Conservation (phyloP, 2,797 vertebrate species). For the Heliangelus exortis region DNA sequence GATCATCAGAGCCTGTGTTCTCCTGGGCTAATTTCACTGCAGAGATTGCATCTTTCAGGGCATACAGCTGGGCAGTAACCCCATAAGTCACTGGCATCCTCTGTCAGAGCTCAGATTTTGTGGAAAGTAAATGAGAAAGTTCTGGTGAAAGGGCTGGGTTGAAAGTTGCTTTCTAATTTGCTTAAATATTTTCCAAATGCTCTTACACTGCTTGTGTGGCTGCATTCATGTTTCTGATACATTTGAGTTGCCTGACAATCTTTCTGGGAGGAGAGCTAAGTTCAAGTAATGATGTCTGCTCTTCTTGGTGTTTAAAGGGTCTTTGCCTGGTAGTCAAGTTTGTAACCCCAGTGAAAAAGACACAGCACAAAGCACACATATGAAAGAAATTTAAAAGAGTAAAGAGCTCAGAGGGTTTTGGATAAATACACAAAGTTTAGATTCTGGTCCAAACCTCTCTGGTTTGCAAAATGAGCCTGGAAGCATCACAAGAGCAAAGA, state of each 20-base stretch:
- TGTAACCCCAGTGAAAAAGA: conserved; percentile 23
- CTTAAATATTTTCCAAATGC: not conserved
- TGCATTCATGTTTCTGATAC: not conserved
- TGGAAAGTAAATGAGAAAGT: not conserved
- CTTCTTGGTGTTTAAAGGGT: not conserved
- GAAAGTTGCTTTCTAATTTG: not conserved
- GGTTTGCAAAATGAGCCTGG: conserved; percentile 63
- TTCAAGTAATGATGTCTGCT: not conserved
- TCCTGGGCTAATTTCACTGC: not conserved
- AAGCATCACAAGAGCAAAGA: conserved; percentile 43
- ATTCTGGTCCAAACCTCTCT: conserved; percentile 66
- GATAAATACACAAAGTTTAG: conserved; percentile 51
- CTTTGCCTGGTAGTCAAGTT: not conserved
- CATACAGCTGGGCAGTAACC: not conserved
- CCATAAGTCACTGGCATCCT: not conserved
- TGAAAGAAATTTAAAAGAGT: conserved; percentile 64
- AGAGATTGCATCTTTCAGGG: not conserved
- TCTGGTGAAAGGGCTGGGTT: not conserved
- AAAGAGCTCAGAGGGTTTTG: conserved; percentile 52
- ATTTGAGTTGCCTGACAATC: not conserved
- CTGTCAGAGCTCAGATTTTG: not conserved
- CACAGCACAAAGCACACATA: conserved; percentile 45
- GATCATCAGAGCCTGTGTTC: not conserved
- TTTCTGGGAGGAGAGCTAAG: not conserved
- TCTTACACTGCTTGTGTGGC: not conserved